Evolutionary conservation across 2,888 invertebrate genomes (phyloP), one percentile per base, ranked within the genome.

Genomic region (Amblyteles armatorius): DNA sequence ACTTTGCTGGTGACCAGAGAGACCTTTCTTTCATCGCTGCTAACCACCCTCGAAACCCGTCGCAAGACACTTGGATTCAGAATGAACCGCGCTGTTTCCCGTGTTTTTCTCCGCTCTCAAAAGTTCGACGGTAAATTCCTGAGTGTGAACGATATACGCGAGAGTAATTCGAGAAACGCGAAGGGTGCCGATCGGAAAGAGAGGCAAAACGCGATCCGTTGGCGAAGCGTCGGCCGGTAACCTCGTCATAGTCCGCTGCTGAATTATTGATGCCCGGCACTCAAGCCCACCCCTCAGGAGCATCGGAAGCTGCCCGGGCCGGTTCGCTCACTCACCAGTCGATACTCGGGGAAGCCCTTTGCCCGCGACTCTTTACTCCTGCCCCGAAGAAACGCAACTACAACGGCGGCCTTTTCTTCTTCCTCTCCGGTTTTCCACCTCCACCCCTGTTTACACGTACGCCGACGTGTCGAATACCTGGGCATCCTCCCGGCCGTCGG

Each of bases 221-320:
- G 79, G 22, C 71, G 79, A 84, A 65, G 76, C 79, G 82, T 81
- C 82, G 83, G 87, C 86, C 90, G 91, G 89, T 93, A 93, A 93
- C 92, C 92, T 93, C 92, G 92, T 93, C 92, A 93, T 91, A 91
- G 91, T 91, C 90, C 89, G 90, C 92, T 93, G 87, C 92, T 93
- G 94, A 94, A 94, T 94, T 94, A 94, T 94, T 93, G 92, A 93
- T 94, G 91, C 87, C 87, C 87, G 90, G 89, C 91, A 92, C 93
- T 93, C 92, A 91, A 40, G 89, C 90, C 89, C 86, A 85, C 82
- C 82, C 85, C 89, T 87, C 88, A 84, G 73, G 82, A 85, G 69
- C 29, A 80, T 83, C 80, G 79, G 82, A 65, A 19, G 79, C 67
- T 44, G 22, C 57, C 72, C 44, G 44, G 67, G n/a, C 44, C 69